Evolutionary conservation across 2,797 vertebrate genomes (phyloP).

Genomic region (Argya squamiceps): DNA sequence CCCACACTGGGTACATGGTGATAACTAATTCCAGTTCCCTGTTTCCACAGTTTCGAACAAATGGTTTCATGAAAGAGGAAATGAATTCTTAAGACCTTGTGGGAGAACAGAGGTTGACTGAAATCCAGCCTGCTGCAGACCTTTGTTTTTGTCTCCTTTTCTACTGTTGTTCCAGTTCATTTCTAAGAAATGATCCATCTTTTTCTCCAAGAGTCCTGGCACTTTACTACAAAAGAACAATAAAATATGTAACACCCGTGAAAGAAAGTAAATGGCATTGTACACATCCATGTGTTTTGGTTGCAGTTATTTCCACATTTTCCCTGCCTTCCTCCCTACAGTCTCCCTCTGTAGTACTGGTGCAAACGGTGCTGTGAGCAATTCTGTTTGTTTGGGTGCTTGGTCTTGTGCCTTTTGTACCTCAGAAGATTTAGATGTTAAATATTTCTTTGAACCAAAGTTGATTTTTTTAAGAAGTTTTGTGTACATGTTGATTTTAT

Average conservation of each 20-base stretch:
- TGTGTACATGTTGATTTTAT: conserved; percentile 73
- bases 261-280: conserved; percentile 21
- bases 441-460: conserved; percentile 73
- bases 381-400: conserved; percentile 13
- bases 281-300: neutral
- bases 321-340: neutral
- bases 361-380: neutral
- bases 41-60: conserved; percentile 93
- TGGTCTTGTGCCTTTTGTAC: conserved; percentile 66
- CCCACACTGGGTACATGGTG: fast-evolving
- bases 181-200: conserved; percentile 70
- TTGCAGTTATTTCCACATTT: neutral
- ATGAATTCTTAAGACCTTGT: conserved; percentile 96
- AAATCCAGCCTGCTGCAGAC: conserved; percentile 52
- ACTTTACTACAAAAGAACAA: conserved; percentile 40
- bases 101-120: conserved; percentile 93
- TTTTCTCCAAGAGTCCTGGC: conserved; percentile 40
- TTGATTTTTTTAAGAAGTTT: neutral
- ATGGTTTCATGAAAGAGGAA: conserved; percentile 97
- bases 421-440: conserved; percentile 68
- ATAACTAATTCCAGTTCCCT: conserved; percentile 12
- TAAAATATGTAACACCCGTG: neutral
- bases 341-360: neutral
- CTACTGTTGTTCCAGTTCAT: conserved; percentile 56
- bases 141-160: neutral